phyloP scores from a whole-genome alignment of 2,888 invertebrate species.

The Yponomeuta malinellus region DNA sequence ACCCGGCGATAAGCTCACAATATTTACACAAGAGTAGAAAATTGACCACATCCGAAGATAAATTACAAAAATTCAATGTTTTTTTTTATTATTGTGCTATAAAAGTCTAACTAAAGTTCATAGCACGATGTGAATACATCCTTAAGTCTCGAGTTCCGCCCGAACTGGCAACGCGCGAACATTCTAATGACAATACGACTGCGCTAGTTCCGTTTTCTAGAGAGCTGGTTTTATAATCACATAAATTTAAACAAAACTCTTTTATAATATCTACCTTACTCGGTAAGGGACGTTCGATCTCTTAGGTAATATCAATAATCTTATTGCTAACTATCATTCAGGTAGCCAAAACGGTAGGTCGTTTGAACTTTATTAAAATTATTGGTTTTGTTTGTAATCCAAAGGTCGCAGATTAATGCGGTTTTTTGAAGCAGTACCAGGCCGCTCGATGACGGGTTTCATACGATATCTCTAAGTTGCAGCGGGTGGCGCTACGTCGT shows the following conservation, averaged over 20 bases:
- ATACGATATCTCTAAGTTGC: slow-evolving; percentile 16
- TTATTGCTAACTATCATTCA: slow-evolving; percentile 70
- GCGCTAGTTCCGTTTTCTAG: slow-evolving; percentile 45
- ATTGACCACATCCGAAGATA: slow-evolving; percentile 72
- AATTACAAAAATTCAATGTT: slow-evolving; percentile 65
- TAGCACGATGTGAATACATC: slow-evolving; percentile 15
- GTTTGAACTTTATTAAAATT: slow-evolving; percentile 17
- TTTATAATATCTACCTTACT: slow-evolving; percentile 73
- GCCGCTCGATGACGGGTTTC: slow-evolving; percentile 41
- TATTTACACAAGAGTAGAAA: slow-evolving; percentile 74
- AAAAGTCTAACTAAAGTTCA: slow-evolving; percentile 33
- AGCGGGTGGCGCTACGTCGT: slow-evolving; percentile 19
- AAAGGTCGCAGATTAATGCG: slow-evolving; percentile 34
- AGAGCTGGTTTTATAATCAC: slow-evolving; percentile 66
- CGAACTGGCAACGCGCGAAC: slow-evolving; percentile 7
- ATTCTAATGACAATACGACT: slow-evolving; percentile 23
- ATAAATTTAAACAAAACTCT: slow-evolving; percentile 41
- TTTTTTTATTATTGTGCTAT: slow-evolving; percentile 52
- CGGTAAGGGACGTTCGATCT: slow-evolving; percentile 75
- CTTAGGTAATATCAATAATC: slow-evolving; percentile 69
- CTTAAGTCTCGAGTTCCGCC: slow-evolving; percentile 8
- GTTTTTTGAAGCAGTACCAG: slow-evolving; percentile 65
- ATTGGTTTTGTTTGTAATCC: slow-evolving; percentile 4
- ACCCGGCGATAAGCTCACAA: slow-evolving; percentile 72
- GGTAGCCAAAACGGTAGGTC: slow-evolving; percentile 60